Evolutionary conservation across 2,797 vertebrate species (phyloP).

Genomic region (Eospalax fontanierii): DNA sequence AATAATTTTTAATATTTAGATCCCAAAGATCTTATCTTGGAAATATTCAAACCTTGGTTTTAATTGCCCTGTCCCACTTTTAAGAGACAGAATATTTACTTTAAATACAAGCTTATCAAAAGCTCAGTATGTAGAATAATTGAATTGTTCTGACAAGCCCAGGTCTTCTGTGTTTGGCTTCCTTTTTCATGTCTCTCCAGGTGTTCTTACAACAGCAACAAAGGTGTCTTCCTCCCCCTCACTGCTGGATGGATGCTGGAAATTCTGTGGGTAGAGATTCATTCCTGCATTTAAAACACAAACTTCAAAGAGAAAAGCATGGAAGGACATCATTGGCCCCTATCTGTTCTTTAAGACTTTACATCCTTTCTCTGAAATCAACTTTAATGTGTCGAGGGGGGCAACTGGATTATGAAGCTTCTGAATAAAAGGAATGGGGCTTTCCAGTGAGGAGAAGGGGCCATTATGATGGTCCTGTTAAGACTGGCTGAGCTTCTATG

Average conservation of each 20-base stretch:
- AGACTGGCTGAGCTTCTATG: neutral
- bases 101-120: constrained; percentile 10
- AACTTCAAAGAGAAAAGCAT: neutral
- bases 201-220: constrained; percentile 25
- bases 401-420: neutral
- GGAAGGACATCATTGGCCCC: neutral
- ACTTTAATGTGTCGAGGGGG: neutral
- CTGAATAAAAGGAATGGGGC: neutral
- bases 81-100: constrained; percentile 53
- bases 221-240: constrained; percentile 17
- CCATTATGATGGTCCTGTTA: neutral
- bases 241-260: constrained; percentile 1
- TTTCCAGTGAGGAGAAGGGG: neutral
- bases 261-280: constrained; percentile 9
- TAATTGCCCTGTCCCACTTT: neutral
- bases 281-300: constrained; percentile 38
- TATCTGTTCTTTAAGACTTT: neutral
- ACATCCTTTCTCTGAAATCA: neutral
- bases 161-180: neutral
- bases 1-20: neutral
- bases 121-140: neutral
- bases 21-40: constrained; percentile 15
- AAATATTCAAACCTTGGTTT: constrained; percentile 15
- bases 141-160: constrained; percentile 1
- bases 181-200: neutral